Conservation (phyloP, 2,113 vertebrate species). For the Barnardius zonarius region DNA sequence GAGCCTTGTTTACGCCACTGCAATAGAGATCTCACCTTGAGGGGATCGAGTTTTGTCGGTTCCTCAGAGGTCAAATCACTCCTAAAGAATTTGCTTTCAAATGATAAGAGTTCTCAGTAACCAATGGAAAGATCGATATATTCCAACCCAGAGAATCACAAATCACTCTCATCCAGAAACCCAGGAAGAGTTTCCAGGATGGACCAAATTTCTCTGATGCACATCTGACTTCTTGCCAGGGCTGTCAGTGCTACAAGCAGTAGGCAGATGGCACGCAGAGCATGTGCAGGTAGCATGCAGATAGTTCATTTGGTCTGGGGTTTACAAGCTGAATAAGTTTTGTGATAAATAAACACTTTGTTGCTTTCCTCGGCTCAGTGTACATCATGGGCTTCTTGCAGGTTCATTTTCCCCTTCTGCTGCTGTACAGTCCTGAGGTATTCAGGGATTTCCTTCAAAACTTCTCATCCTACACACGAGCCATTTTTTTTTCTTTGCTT, state of each 20-base stretch:
- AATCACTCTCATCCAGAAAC: background rate
- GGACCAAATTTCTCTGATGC: background rate
- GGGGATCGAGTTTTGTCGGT: background rate
- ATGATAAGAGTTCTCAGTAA: background rate
- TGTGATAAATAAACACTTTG: background rate
- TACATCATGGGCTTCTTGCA: background rate
- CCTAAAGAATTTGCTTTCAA: background rate
- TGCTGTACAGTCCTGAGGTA: background rate
- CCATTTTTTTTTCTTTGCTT: background rate
- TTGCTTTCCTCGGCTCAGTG: background rate
- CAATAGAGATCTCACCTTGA: background rate
- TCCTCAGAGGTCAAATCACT: background rate
- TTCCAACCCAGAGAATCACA: background rate
- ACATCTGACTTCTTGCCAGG: background rate
- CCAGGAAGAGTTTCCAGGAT: background rate
- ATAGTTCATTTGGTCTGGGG: background rate
- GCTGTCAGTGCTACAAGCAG: background rate
- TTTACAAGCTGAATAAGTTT: background rate
- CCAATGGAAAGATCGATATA: background rate
- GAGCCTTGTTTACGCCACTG: background rate
- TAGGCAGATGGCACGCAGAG: background rate
- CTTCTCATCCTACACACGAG: background rate
- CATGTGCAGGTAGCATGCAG: background rate
- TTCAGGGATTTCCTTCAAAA: background rate
- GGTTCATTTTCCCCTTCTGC: background rate